A percentile compares a stretch with the other conserved stretches of the same genome.
Evolutionary conservation across 1,140 invertebrate genomes (phyloP).

Genomic region (Drosophila bifasciata): DNA sequence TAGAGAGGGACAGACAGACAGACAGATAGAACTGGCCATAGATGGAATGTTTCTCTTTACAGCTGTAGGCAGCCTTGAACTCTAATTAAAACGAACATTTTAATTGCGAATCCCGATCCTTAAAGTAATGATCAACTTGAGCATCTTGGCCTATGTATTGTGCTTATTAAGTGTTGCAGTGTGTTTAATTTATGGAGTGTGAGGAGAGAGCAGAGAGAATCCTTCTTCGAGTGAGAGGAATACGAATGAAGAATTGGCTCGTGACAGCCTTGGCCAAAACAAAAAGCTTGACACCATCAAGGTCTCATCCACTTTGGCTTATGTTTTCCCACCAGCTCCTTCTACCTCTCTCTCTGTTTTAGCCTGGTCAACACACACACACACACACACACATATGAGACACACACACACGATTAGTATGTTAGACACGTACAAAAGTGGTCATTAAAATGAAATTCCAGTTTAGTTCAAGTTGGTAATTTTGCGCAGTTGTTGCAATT

Average conservation of each 20-base stretch:
- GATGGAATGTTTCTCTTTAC: no score
- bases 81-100: no score
- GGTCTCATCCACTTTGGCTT: neutral
- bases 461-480: slow-evolving; percentile 81
- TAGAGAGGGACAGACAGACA: no score
- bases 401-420: slow-evolving; percentile 84
- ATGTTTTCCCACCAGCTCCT: neutral
- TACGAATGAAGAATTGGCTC: slow-evolving; percentile 8
- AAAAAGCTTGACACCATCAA: slow-evolving; percentile 49
- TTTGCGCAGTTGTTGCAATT: slow-evolving; percentile 82
- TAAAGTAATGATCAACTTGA: no score
- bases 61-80: no score
- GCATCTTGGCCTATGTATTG: no score
- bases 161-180: no score
- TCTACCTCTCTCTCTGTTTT: neutral
- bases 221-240: no score
- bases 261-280: slow-evolving; percentile 69
- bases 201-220: no score
- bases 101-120: no score
- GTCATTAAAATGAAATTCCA: slow-evolving; percentile 84
- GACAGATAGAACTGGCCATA: no score
- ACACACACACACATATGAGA: slow-evolving; percentile 50
- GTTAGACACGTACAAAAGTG: slow-evolving; percentile 83
- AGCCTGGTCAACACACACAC: slow-evolving; percentile 34
- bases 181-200: no score